A percentile compares a stretch with the other conserved stretches of the same genome.
These are phyloP conservation scores for Aptenodytes forsteri DNA, from an alignment of 2,113 vertebrate species.

Conservation along the genomic window DNA sequence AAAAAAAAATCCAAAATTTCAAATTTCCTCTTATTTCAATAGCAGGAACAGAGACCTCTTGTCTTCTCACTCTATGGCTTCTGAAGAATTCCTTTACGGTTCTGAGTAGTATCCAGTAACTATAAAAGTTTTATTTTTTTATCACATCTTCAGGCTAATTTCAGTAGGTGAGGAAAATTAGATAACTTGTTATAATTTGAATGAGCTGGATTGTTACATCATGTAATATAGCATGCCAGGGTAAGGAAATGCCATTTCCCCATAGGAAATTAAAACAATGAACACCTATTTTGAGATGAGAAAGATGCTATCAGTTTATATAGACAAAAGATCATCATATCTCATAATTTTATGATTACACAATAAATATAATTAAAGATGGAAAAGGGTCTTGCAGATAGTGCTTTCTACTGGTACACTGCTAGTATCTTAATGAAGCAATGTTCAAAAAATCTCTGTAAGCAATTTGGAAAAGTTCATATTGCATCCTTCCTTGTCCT, in stretches of 20 bases:
- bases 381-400: background rate
- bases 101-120: background rate
- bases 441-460: background rate
- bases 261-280: constrained; percentile 37
- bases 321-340: background rate
- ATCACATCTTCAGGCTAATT: background rate
- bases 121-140: background rate
- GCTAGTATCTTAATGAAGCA: background rate
- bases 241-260: constrained; percentile 30
- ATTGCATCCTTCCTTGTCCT: background rate
- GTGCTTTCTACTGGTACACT: background rate
- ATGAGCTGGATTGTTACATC: background rate
- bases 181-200: background rate
- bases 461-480: background rate
- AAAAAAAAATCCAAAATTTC: background rate
- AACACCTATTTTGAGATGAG: constrained; percentile 46
- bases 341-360: background rate
- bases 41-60: background rate
- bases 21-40: background rate
- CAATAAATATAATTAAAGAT: constrained; percentile 9
- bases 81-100: background rate
- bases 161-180: background rate
- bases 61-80: background rate
- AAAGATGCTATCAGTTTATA: constrained; percentile 30
- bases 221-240: background rate